Percentiles rank a stretch among this genome's conserved stretches.
Evolutionary conservation across 2,113 vertebrate species (phyloP).

Genomic region (Cebus imitator): DNA sequence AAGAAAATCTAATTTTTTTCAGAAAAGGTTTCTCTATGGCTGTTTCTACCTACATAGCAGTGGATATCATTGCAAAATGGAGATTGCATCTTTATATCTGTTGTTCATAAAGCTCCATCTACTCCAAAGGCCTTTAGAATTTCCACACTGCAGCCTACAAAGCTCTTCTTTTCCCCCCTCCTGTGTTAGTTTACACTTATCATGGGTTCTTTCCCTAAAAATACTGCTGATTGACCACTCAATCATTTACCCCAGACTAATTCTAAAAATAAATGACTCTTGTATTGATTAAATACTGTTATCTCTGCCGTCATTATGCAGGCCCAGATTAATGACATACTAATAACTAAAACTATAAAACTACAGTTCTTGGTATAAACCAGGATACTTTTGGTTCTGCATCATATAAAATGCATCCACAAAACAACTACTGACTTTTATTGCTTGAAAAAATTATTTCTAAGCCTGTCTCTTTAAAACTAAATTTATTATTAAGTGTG

Average conservation of each 20-base stretch:
- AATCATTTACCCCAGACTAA: neutral
- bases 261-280: constrained; percentile 48
- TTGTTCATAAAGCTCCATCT: neutral
- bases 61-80: neutral
- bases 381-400: neutral
- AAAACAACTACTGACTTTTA: neutral
- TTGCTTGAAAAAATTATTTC: constrained; percentile 15
- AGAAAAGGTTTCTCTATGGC: neutral
- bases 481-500: neutral
- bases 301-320: neutral
- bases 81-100: neutral
- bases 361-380: neutral
- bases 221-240: neutral
- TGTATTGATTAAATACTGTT: neutral
- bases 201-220: neutral
- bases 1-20: neutral
- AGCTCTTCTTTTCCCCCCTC: neutral
- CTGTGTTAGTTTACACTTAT: neutral
- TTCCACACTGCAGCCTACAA: neutral
- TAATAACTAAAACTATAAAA: constrained; percentile 31
- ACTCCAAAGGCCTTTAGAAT: neutral
- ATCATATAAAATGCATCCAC: neutral
- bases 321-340: neutral
- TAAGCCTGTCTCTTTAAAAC: neutral
- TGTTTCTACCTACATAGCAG: neutral